phyloP scores from a whole-genome alignment of 2,113 vertebrate genomes.

The Thymallus thymallus region DNA sequence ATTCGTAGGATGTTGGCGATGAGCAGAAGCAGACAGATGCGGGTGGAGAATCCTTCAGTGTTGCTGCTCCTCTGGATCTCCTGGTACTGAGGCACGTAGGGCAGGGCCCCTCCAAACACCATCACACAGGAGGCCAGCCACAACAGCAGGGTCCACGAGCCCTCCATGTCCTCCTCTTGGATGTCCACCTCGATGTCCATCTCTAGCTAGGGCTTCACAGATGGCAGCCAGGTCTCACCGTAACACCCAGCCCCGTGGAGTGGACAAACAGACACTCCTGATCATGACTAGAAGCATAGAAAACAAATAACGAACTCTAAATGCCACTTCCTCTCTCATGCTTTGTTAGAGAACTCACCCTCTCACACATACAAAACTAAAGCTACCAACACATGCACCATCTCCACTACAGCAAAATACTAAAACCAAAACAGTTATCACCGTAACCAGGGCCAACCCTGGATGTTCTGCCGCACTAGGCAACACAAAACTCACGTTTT shows the following conservation, averaged over 20 bases:
- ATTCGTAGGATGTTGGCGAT: conserved; percentile 81
- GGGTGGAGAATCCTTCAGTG: conserved; percentile 80
- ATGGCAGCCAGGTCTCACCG: not conserved
- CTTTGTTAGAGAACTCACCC: not conserved
- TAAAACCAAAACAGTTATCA: too few relatives aligned
- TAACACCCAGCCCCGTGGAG: not conserved
- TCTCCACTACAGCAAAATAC: too few relatives aligned
- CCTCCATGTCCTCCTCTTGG: conserved; percentile 34
- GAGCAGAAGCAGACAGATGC: conserved; percentile 79
- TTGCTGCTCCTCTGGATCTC: conserved; percentile 74
- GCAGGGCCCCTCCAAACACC: conserved; percentile 76
- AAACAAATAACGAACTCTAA: not conserved
- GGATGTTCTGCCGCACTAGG: too few relatives aligned
- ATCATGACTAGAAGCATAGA: not conserved
- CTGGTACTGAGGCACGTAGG: conserved; percentile 80
- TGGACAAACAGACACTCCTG: not conserved
- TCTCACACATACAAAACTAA: not conserved
- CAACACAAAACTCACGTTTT: too few relatives aligned
- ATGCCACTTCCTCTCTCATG: not conserved
- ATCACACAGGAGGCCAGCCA: conserved; percentile 75
- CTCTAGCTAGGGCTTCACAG: conserved; percentile 36
- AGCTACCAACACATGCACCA: too few relatives aligned
- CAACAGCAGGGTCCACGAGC: conserved; percentile 66
- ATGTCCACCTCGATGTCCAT: conserved; percentile 44
- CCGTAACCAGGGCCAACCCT: too few relatives aligned